Conservation (phyloP, 23 tunicate genomes). For the Corella eumyota region DNA sequence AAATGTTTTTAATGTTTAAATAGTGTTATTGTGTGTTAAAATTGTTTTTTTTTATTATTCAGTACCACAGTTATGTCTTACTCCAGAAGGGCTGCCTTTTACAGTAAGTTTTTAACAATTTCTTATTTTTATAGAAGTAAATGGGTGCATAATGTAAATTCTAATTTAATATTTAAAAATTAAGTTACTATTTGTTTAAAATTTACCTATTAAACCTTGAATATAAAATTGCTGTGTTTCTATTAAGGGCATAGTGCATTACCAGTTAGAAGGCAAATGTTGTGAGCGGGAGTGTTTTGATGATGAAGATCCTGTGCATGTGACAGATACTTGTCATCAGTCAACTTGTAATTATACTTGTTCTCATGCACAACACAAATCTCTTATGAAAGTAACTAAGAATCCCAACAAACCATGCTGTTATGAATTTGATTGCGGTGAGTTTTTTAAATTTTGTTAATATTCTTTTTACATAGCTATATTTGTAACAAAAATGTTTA, state of each 20-base stretch:
- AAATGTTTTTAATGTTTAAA: no score
- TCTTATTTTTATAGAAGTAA: no score
- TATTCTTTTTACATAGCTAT: no score
- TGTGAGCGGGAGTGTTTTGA: background rate
- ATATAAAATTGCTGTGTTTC: background rate
- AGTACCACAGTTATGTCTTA: background rate
- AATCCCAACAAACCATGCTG: background rate
- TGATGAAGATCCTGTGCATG: background rate
- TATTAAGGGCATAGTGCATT: slow-evolving; percentile 4
- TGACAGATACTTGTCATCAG: background rate
- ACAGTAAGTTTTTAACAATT: slow-evolving; percentile 3
- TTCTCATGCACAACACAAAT: background rate
- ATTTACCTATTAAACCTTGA: no score
- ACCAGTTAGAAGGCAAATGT: background rate
- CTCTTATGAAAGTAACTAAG: background rate
- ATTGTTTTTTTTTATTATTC: background rate
- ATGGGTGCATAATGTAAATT: no score
- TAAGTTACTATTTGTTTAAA: no score
- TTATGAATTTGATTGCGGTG: slow-evolving; percentile 1
- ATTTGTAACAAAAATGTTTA: no score
- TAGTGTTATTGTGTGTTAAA: background rate
- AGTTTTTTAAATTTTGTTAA: no score
- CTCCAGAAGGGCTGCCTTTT: slow-evolving; percentile 3
- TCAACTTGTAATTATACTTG: background rate
- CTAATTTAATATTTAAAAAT: no score